phyloP scores from a whole-genome alignment of 2,888 invertebrate species.

The Sthenelais limicola region DNA sequence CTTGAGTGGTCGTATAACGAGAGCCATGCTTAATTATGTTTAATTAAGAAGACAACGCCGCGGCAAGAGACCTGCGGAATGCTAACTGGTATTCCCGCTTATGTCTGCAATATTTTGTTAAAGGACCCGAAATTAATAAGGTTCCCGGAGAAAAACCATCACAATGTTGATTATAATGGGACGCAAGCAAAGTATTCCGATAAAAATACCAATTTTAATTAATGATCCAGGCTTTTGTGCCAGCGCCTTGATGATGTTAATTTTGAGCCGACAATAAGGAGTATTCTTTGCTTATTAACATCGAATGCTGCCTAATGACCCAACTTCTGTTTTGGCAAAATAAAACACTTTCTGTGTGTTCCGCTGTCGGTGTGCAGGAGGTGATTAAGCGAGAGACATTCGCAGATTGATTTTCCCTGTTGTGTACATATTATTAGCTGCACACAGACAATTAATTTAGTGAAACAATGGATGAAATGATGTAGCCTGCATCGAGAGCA shows the following conservation, averaged over 20 bases:
- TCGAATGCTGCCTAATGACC: slow-evolving; percentile 35
- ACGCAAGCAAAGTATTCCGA: slow-evolving; percentile 35
- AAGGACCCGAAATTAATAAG: slow-evolving; percentile 33
- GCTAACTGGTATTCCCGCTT: slow-evolving; percentile 18
- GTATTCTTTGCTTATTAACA: slow-evolving; percentile 34
- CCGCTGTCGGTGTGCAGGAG: too few relatives aligned
- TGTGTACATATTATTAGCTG: too few relatives aligned
- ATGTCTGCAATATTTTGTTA: slow-evolving; percentile 28
- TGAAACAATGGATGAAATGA: too few relatives aligned
- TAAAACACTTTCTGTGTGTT: slow-evolving; percentile 34
- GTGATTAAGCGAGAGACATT: too few relatives aligned
- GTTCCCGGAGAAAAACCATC: slow-evolving; percentile 10
- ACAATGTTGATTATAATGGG: slow-evolving; percentile 25
- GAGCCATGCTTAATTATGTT: slow-evolving; percentile 28
- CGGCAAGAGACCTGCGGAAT: slow-evolving; percentile 31
- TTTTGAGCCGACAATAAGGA: slow-evolving; percentile 35
- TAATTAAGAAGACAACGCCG: slow-evolving; percentile 27
- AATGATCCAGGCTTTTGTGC: slow-evolving; percentile 30
- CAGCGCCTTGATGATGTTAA: slow-evolving; percentile 32
- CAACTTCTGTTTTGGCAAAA: slow-evolving; percentile 36
- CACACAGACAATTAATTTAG: too few relatives aligned
- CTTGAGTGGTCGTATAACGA: slow-evolving; percentile 38
- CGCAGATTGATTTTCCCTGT: too few relatives aligned
- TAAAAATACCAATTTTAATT: slow-evolving; percentile 40
- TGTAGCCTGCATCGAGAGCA: too few relatives aligned